Conservation (phyloP, 2,113 vertebrate genomes). For the Apus apus region DNA sequence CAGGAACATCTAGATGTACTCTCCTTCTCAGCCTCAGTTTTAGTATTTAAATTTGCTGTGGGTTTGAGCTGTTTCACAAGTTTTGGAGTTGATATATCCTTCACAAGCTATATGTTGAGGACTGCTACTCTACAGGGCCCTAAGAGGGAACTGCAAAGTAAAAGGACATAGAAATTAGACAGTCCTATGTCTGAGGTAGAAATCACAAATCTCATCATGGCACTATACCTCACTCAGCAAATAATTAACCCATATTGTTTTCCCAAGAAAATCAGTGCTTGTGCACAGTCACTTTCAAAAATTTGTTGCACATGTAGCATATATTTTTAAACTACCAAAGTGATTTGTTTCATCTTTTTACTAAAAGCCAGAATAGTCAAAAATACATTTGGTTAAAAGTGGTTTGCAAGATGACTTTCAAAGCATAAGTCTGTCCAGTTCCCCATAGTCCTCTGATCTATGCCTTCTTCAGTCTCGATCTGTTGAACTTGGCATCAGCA, state of each 20-base stretch:
- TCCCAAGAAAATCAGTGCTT: neutral
- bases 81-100: neutral
- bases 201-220: neutral
- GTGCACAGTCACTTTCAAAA: neutral
- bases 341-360: neutral
- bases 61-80: neutral
- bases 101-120: neutral
- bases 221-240: neutral
- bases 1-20: neutral
- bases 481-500: conserved; percentile 34
- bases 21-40: neutral
- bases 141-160: neutral
- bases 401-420: neutral
- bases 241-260: neutral
- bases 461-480: conserved; percentile 2
- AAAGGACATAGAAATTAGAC: neutral
- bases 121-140: neutral
- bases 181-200: neutral
- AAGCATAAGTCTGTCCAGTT: neutral
- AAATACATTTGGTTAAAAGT: neutral
- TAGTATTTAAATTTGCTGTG: neutral
- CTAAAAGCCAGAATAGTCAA: neutral
- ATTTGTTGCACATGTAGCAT: neutral
- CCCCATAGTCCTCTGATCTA: neutral
- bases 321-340: neutral